Percentiles rank a stretch among this genome's conserved stretches.
phyloP scores from a whole-genome alignment of 2,888 invertebrate genomes.

The Drosophila niveifrons region DNA sequence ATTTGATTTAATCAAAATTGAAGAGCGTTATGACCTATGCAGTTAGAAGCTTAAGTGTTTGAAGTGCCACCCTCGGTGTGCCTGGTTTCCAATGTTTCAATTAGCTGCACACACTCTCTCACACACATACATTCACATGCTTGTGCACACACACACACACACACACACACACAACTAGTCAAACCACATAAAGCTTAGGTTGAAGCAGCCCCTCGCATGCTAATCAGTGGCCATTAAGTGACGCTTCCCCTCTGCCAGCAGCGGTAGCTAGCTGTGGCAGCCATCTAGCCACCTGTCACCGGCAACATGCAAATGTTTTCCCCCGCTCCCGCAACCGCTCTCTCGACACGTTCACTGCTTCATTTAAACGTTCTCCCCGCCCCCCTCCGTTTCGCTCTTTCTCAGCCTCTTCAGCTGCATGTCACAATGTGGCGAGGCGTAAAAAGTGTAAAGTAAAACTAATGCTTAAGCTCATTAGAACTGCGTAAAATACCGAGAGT shows the following conservation, averaged over 20 bases:
- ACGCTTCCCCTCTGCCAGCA: constrained; percentile 36
- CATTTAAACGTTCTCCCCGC: constrained; percentile 22
- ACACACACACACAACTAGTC: constrained; percentile 9
- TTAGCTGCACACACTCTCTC: constrained; percentile 39
- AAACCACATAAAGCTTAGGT: constrained; percentile 16
- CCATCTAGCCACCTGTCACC: constrained; percentile 66
- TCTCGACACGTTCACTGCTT: constrained; percentile 50
- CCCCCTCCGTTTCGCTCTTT: neutral
- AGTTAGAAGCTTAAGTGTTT: constrained; percentile 39
- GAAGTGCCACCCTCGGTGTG: constrained; percentile 14
- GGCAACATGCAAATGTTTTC: constrained; percentile 54
- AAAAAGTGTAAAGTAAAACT: constrained; percentile 40
- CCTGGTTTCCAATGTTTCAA: constrained; percentile 59
- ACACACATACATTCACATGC: constrained; percentile 6
- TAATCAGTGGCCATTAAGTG: constrained; percentile 72
- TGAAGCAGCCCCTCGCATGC: constrained; percentile 48
- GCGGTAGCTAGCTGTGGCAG: constrained; percentile 17
- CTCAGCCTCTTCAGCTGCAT: constrained; percentile 11
- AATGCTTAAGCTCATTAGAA: constrained; percentile 50
- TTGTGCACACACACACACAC: constrained; percentile 12
- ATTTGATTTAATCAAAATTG: constrained; percentile 45
- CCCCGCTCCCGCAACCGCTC: constrained; percentile 16
- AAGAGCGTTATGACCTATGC: constrained; percentile 40
- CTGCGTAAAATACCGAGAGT: constrained; percentile 15
- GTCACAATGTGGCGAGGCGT: constrained; percentile 47